phyloP scores from a whole-genome alignment of 1,140 invertebrate genomes.

The Lucilia cuprina region DNA sequence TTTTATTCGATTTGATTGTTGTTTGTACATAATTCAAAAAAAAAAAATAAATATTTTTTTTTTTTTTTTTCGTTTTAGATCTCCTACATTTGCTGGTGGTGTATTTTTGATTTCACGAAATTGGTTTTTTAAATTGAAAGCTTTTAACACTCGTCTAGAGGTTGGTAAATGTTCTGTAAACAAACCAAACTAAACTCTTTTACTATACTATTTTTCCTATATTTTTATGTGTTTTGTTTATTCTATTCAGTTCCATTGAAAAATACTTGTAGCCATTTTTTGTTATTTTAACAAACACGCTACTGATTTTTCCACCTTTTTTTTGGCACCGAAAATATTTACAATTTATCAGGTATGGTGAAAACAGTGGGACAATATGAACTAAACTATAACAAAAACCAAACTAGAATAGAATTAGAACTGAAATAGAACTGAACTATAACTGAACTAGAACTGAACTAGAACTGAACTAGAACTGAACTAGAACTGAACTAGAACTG shows the following conservation, averaged over 20 bases:
- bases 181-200: not conserved
- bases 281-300: conserved; percentile 11
- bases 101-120: conserved; percentile 77
- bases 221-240: not conserved
- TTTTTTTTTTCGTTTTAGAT: conserved; percentile 54
- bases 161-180: conserved; percentile 43
- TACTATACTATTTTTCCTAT: not conserved
- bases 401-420: no score
- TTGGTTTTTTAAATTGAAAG: conserved; percentile 82
- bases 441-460: no score
- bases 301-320: not conserved
- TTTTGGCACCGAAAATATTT: not conserved
- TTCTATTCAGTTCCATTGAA: not conserved
- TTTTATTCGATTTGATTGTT: conserved; percentile 11
- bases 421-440: no score
- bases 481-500: no score
- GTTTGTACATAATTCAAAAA: not conserved
- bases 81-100: conserved; percentile 82
- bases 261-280: not conserved
- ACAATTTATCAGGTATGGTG: not conserved
- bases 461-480: no score
- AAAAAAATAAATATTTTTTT: no score
- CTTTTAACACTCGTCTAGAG: conserved; percentile 76
- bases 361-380: no score
- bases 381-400: no score